phyloP scores from a whole-genome alignment of 2,888 invertebrate species.

The Mesorhabditis spiculigera region DNA sequence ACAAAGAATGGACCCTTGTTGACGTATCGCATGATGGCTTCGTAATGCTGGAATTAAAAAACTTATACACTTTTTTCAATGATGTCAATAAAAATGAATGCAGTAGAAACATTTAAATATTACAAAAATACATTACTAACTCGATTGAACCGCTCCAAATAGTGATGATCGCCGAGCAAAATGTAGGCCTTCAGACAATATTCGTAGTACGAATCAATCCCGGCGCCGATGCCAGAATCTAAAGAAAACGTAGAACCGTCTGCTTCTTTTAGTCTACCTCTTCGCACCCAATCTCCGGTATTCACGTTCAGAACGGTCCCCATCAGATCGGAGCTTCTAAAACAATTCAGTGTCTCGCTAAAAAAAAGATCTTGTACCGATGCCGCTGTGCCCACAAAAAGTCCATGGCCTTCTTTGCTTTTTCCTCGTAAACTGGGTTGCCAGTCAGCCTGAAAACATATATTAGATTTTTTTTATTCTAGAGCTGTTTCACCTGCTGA shows the following conservation, averaged over 20 bases:
- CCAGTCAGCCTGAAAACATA: constrained; percentile 69
- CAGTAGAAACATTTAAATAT: not conserved
- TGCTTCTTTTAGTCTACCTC: constrained; percentile 61
- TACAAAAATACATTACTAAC: constrained; percentile 31
- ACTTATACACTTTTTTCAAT: too few species aligned
- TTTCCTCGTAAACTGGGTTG: constrained; percentile 84
- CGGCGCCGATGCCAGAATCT: constrained; percentile 97
- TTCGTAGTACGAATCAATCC: constrained; percentile 97
- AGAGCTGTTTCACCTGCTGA: constrained; percentile 68
- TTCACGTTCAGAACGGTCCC: constrained; percentile 96
- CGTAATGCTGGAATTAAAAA: constrained; percentile 48
- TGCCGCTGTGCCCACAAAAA: constrained; percentile 91
- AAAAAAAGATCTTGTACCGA: constrained; percentile 59
- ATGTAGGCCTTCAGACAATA: constrained; percentile 96
- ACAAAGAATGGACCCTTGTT: constrained; percentile 89
- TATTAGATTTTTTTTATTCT: not conserved
- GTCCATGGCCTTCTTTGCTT: constrained; percentile 92
- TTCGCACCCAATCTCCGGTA: constrained; percentile 92
- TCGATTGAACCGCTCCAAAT: constrained; percentile 83
- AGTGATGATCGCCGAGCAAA: constrained; percentile 82
- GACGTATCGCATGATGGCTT: constrained; percentile 71
- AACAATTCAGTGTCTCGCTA: not conserved
- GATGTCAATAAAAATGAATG: too few species aligned
- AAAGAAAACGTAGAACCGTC: constrained; percentile 14
- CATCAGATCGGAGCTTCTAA: constrained; percentile 76